These are phyloP conservation scores for Rhynchomys soricoides DNA, from an alignment of 2,113 vertebrate genomes.

Conservation along the genomic window DNA sequence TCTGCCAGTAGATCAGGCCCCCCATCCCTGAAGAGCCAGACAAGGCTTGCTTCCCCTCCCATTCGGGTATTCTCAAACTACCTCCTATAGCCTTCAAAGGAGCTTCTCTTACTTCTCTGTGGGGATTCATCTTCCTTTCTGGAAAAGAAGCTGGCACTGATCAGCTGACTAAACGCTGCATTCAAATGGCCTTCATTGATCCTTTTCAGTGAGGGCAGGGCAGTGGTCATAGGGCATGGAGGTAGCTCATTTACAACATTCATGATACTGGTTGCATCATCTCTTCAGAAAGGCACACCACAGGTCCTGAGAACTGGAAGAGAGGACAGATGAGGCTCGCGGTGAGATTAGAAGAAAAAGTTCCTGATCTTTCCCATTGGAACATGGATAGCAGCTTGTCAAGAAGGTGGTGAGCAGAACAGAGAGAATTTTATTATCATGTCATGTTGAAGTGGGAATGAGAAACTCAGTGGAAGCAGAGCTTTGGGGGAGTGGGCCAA, in stretches of 20 bases:
- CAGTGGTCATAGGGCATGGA: not conserved
- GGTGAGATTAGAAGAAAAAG: not conserved
- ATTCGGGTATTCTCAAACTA: not conserved
- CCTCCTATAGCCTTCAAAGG: not conserved
- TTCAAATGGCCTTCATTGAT: not conserved
- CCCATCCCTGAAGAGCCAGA: not conserved
- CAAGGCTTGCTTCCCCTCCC: not conserved
- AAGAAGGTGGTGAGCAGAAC: not conserved
- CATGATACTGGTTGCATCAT: too few relatives aligned
- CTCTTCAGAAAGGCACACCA: not conserved
- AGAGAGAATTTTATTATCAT: slow-evolving; percentile 3
- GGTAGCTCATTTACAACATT: not conserved
- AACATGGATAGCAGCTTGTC: not conserved
- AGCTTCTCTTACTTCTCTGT: not conserved
- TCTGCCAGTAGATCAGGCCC: not conserved
- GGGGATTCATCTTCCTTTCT: not conserved
- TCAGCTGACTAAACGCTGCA: not conserved
- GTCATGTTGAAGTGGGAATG: not conserved
- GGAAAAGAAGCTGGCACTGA: not conserved
- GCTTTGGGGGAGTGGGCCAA: not conserved
- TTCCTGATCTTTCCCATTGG: not conserved
- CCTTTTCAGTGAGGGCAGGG: not conserved
- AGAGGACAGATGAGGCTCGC: not conserved
- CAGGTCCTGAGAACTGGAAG: not conserved
- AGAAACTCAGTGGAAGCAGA: not conserved